A percentile compares a stretch with the other conserved stretches of the same genome.
These are phyloP conservation scores for Trachelus stipa DNA, from an alignment of 2,888 invertebrate genomes.

Conservation along the genomic window DNA sequence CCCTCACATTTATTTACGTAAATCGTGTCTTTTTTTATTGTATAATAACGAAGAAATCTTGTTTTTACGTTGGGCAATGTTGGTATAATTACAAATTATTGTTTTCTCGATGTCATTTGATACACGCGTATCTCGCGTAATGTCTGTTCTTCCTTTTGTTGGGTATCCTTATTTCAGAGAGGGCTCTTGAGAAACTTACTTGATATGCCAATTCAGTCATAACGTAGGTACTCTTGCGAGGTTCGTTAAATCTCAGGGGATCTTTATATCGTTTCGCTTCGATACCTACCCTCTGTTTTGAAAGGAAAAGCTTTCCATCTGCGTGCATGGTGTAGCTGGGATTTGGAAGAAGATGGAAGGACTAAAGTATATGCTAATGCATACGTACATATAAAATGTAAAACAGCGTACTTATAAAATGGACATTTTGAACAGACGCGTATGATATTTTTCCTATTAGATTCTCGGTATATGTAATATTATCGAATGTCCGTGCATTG, in stretches of 20 bases:
- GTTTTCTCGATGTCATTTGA: background rate
- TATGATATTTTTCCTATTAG: background rate
- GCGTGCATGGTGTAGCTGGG: slow-evolving; percentile 14
- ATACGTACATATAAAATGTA: background rate
- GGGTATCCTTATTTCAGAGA: background rate
- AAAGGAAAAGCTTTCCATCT: slow-evolving; percentile 39
- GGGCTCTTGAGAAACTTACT: background rate
- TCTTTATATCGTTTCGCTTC: slow-evolving; percentile 26
- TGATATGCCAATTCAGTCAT: background rate
- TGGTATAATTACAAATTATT: background rate
- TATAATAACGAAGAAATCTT: background rate
- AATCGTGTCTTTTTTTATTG: background rate
- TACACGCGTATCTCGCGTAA: background rate
- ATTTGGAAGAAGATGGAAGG: background rate
- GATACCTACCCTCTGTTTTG: slow-evolving; percentile 41
- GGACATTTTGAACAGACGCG: background rate
- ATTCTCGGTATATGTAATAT: background rate
- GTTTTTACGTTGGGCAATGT: background rate
- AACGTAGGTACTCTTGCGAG: slow-evolving; percentile 28
- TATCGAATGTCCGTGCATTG: background rate
- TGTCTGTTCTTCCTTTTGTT: background rate
- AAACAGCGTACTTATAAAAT: background rate
- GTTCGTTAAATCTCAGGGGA: slow-evolving; percentile 52
- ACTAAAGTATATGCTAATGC: background rate
- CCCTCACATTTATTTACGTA: background rate